A percentile compares a stretch with the other conserved stretches of the same genome.
phyloP scores from a whole-genome alignment of 2,113 vertebrate genomes.

The Leptocoma aspasia region DNA sequence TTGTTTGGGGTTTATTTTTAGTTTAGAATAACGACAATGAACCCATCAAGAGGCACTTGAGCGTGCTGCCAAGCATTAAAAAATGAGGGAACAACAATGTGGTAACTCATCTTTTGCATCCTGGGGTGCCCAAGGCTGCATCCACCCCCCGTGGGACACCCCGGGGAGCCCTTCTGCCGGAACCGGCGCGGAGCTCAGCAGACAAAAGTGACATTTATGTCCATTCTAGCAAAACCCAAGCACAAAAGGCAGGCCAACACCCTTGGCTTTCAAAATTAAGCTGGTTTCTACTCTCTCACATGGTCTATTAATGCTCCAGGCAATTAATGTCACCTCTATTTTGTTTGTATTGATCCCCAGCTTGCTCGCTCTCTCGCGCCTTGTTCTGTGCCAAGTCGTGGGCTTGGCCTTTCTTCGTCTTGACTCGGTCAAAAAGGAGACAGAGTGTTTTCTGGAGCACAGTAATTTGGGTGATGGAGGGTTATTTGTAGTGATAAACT shows the following conservation, averaged over 20 bases:
- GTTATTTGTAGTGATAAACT: background rate
- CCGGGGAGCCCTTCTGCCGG: background rate
- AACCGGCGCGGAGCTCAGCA: accelerated
- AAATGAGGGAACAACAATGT: background rate
- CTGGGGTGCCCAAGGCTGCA: background rate
- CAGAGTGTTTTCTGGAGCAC: background rate
- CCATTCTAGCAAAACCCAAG: background rate
- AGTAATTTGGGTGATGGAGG: background rate
- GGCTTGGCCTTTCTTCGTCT: background rate
- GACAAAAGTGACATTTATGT: background rate
- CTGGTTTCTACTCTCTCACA: background rate
- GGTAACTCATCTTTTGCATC: background rate
- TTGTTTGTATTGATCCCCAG: slow-evolving; percentile 33
- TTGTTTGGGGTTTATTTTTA: background rate
- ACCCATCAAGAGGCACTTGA: background rate
- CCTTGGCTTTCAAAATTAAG: slow-evolving; percentile 20
- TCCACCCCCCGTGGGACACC: background rate
- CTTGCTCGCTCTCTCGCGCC: background rate
- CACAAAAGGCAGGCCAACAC: background rate
- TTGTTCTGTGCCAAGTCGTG: background rate
- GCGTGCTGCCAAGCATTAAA: background rate
- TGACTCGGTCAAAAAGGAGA: slow-evolving; percentile 10
- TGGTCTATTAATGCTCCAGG: slow-evolving; percentile 39
- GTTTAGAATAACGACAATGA: background rate
- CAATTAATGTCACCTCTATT: slow-evolving; percentile 46